Conservation (phyloP, 2,888 invertebrate genomes). For the Amiota mariae region DNA sequence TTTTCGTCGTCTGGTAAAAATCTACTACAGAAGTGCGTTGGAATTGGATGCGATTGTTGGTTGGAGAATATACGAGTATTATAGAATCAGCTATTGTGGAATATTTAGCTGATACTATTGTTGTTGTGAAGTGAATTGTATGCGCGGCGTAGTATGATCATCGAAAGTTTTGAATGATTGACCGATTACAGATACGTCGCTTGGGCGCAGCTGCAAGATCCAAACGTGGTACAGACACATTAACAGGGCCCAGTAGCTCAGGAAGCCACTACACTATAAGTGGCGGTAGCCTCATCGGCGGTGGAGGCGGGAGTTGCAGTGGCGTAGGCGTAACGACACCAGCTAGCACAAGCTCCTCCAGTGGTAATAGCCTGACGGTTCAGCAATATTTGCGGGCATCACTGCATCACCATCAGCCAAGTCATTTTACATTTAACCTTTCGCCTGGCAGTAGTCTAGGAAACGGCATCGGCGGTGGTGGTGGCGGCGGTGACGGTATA, state of each 20-base stretch:
- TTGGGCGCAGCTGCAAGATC: conserved; percentile 67
- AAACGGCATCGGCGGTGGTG: conserved; percentile 50
- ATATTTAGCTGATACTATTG: neutral
- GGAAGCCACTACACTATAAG: neutral
- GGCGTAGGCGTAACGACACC: conserved; percentile 57
- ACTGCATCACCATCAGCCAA: conserved; percentile 48
- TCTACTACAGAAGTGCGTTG: too few relatives aligned
- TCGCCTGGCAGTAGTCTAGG: conserved; percentile 57
- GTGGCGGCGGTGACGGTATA: neutral
- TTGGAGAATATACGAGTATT: neutral
- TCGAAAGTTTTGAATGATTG: conserved; percentile 66
- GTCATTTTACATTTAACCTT: conserved; percentile 62
- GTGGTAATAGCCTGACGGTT: conserved; percentile 57
- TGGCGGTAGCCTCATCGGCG: conserved; percentile 8
- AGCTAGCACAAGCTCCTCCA: conserved; percentile 63
- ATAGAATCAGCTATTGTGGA: neutral
- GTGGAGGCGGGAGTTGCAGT: conserved; percentile 24
- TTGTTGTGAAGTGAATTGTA: neutral
- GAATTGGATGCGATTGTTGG: neutral
- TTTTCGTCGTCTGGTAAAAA: neutral
- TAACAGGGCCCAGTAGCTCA: conserved; percentile 3
- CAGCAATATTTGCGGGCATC: conserved; percentile 48
- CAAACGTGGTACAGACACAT: conserved; percentile 50
- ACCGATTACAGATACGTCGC: conserved; percentile 68
- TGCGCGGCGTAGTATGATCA: conserved; percentile 19